A percentile compares a stretch with the other conserved stretches of the same genome.
Conservation (phyloP, 2,113 vertebrate species). For the Mesocricetus auratus region DNA sequence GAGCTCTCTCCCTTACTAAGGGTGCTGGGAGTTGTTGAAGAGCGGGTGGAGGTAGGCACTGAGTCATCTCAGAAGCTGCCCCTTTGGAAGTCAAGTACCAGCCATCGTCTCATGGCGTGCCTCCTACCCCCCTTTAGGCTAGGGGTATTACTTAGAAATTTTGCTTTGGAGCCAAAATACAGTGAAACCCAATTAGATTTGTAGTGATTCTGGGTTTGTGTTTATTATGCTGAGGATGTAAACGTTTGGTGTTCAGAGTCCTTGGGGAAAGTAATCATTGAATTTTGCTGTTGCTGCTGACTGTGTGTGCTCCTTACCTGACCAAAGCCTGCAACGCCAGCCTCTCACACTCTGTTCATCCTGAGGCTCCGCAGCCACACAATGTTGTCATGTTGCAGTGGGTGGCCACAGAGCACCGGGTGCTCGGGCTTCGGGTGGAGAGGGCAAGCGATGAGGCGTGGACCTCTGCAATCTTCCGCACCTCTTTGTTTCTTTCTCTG, state of each 20-base stretch:
- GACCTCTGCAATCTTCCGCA: neutral
- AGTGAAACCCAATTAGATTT: slow-evolving; percentile 33
- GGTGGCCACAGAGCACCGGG: neutral
- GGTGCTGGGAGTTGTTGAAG: neutral
- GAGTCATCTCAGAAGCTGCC: slow-evolving; percentile 12
- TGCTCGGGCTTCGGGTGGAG: neutral
- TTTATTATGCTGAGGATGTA: slow-evolving; percentile 20
- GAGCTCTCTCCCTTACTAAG: neutral
- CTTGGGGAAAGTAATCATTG: slow-evolving; percentile 14
- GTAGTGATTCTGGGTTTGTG: slow-evolving; percentile 23
- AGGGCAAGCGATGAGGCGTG: neutral
- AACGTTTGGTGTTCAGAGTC: slow-evolving; percentile 32
- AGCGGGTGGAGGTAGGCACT: neutral
- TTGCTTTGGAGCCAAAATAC: slow-evolving; percentile 59
- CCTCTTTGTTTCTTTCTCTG: slow-evolving; percentile 11
- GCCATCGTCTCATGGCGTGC: neutral
- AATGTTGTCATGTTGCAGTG: neutral
- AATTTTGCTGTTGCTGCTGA: slow-evolving; percentile 35
- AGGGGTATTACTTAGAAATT: slow-evolving; percentile 27
- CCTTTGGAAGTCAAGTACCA: slow-evolving; percentile 49
- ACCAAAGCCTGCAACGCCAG: slow-evolving; percentile 47
- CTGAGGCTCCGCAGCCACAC: neutral
- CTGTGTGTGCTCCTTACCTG: slow-evolving; percentile 39
- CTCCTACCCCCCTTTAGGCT: neutral
- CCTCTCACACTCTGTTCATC: neutral